Percentiles rank a stretch among this genome's conserved stretches.
Conservation (phyloP, 2,797 vertebrate genomes). For the Paedocypris micromegethes region DNA sequence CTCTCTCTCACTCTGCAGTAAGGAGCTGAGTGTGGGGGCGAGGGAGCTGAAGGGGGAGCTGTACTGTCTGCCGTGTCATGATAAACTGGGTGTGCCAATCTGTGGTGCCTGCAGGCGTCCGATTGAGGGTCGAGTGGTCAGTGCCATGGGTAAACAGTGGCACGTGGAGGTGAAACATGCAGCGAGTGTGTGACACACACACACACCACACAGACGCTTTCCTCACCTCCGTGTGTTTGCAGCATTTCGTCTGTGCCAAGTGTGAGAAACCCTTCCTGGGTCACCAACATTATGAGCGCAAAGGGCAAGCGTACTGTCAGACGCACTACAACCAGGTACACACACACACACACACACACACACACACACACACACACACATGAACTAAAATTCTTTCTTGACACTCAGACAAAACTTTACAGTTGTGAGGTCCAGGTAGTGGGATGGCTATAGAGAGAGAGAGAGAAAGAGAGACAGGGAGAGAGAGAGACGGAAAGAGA, state of each 20-base stretch:
- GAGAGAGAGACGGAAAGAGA: no score
- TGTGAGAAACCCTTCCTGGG: constrained; percentile 91
- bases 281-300: constrained; percentile 85
- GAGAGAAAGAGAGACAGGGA: no score
- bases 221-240: constrained; percentile 55
- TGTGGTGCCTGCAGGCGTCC: constrained; percentile 94
- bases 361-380: neutral
- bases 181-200: constrained; percentile 49
- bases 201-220: neutral
- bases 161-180: constrained; percentile 79
- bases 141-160: constrained; percentile 99
- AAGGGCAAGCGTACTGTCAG: constrained; percentile 84
- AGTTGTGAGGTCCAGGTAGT: no score
- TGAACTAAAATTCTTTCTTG: no score
- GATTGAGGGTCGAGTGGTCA: constrained; percentile 94
- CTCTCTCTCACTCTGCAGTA: constrained; percentile 61
- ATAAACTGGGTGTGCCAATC: constrained; percentile 97
- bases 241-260: constrained; percentile 93
- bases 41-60: constrained; percentile 91
- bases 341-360: neutral
- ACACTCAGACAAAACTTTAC: no score
- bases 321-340: constrained; percentile 86
- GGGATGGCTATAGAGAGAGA: no score
- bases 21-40: constrained; percentile 92
- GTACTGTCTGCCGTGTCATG: constrained; percentile 94